Evolutionary conservation across 2,113 vertebrate genomes (phyloP), one percentile per base, ranked within the genome.

Genomic region (Theropithecus gelada): DNA sequence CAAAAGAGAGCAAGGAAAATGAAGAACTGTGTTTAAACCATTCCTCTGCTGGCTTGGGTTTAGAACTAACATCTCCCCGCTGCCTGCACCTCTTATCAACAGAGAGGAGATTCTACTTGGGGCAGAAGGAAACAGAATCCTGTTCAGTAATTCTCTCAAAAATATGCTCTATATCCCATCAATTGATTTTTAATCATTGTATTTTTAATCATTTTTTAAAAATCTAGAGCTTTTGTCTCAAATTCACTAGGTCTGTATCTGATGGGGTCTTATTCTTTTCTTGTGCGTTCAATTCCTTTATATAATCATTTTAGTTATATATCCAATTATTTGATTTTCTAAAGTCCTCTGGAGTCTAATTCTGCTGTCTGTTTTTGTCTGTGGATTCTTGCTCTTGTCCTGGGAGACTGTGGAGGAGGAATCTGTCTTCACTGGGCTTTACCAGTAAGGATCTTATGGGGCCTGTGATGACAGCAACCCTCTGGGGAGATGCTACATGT

Each of bases 31-130:
- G 22, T 30, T 35, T 43, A 20, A 9, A 66, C 1, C 1, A 8
- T 0, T 5, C 0, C 0, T 8, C 30, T 25, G 25, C 32, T 4
- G 17, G 35, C 6, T 66, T 45, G 59, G 11, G 40, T 3, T 3
- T 32, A 48, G 57, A 81, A 35, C 2, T 1, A 11, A 30, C 55
- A 3, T 10, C 50, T 86, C n/a, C 23, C 32, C 0, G 23, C 4
- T 23, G 84, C 32, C 72, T 1, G n/a, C 5, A 38, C 6, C 17
- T 18, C 70, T 45, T 87, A 55, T 35, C 68, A 72, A 59, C 0
- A 12, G 3, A 35, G 43, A 30, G 27, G 12, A 23, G 6, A 5
- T 22, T 79, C 72, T 79, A 38, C 66, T 89, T 48, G 1, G 52
- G 23, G 64, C 88, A 78, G 38, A 35, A 59, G 27, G 20, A 86